These are phyloP conservation scores for Mobula birostris DNA, from an alignment of 2,113 vertebrate genomes.

Conservation along the genomic window DNA sequence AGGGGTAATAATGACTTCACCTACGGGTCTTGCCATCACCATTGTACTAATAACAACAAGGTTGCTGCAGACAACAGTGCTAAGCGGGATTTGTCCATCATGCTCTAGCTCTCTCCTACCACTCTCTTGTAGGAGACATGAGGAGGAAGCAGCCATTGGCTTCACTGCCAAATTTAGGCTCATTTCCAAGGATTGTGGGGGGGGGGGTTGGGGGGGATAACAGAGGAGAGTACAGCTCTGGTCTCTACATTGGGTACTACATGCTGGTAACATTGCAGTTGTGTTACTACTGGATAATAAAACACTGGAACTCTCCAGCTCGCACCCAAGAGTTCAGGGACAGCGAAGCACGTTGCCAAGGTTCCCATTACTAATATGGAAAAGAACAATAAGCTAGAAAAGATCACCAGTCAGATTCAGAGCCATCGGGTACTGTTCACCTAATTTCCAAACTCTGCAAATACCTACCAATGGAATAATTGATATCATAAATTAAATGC, in stretches of 20 bases:
- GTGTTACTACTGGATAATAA: too few relatives aligned
- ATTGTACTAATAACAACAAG: background rate
- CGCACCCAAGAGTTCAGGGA: background rate
- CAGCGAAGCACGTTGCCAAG: background rate
- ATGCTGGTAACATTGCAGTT: background rate
- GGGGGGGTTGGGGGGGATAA: background rate
- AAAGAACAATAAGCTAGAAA: background rate
- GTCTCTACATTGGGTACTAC: background rate
- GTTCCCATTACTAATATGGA: too few relatives aligned
- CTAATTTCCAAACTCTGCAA: background rate
- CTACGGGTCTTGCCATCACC: background rate
- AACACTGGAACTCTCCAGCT: background rate
- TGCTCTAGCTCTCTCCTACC: background rate
- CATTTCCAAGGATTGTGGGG: background rate
- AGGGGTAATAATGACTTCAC: background rate
- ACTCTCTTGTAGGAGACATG: background rate
- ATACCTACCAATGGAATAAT: background rate
- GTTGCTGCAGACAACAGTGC: background rate
- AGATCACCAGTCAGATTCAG: background rate
- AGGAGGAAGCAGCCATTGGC: background rate
- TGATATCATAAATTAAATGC: background rate
- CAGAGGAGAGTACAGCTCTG: background rate
- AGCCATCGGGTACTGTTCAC: background rate
- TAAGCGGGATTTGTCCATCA: background rate
- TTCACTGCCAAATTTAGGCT: background rate